phyloP scores from a whole-genome alignment of 2,888 invertebrate species.

The Malthinus flaveolus region DNA sequence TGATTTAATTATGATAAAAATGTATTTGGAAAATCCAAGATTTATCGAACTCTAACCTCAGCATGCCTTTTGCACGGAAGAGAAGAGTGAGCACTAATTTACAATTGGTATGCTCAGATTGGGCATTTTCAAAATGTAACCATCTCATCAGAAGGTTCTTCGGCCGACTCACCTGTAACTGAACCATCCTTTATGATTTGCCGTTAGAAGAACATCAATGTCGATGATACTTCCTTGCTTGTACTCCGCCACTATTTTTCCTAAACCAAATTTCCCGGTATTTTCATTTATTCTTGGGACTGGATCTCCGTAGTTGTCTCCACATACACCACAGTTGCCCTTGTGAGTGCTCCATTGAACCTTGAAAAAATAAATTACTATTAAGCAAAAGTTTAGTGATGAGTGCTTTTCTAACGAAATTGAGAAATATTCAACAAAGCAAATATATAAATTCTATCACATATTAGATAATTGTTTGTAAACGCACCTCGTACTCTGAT shows the following conservation, averaged over 20 bases:
- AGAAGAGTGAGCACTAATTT: too few relatives aligned
- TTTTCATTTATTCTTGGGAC: slow-evolving; percentile 53
- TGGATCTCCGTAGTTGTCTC: slow-evolving; percentile 47
- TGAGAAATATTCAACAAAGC: too few relatives aligned
- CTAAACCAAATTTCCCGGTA: slow-evolving; percentile 54
- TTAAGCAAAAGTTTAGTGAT: too few relatives aligned
- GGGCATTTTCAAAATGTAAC: background rate
- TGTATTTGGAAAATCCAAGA: too few relatives aligned
- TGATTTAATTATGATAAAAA: too few relatives aligned
- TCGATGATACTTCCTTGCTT: slow-evolving; percentile 43
- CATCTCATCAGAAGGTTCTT: background rate
- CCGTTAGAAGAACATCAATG: slow-evolving; percentile 48
- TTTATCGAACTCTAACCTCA: too few relatives aligned
- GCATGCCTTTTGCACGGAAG: too few relatives aligned
- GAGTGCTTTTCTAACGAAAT: too few relatives aligned
- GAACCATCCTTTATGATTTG: slow-evolving; percentile 51
- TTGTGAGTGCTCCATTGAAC: slow-evolving; percentile 32
- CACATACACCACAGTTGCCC: slow-evolving; percentile 42
- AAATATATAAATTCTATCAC: too few relatives aligned
- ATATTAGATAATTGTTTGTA: too few relatives aligned
- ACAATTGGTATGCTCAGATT: too few relatives aligned
- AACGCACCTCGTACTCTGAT: too few relatives aligned
- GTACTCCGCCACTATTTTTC: slow-evolving; percentile 50
- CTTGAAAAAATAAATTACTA: slow-evolving; percentile 17
- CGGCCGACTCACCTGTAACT: slow-evolving; percentile 36